phyloP scores from a whole-genome alignment of 2,113 vertebrate genomes.

The Aviceda subcristata region DNA sequence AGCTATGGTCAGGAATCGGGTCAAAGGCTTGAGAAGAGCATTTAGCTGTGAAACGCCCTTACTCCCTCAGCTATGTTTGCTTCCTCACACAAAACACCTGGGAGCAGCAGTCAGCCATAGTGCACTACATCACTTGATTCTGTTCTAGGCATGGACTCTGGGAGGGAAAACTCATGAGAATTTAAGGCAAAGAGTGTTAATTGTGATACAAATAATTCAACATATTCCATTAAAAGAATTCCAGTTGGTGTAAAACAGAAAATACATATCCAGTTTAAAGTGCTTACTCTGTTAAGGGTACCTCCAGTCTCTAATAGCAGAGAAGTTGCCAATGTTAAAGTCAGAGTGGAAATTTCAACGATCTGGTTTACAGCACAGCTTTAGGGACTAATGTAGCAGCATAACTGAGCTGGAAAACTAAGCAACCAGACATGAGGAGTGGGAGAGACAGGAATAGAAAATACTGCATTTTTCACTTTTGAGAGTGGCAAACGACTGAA shows the following conservation, averaged over 20 bases:
- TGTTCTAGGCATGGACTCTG: not conserved
- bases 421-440: not conserved
- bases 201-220: not conserved
- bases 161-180: not conserved
- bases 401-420: not conserved
- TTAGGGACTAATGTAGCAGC: not conserved
- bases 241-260: not conserved
- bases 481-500: not conserved
- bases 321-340: not conserved
- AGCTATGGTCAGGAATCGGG: rapidly evolving
- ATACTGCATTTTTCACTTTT: not conserved
- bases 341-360: not conserved
- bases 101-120: not conserved
- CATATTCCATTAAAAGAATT: not conserved
- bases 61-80: not conserved
- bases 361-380: not conserved
- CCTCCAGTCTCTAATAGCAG: not conserved
- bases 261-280: not conserved
- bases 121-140: not conserved
- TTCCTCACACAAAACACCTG: not conserved
- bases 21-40: not conserved
- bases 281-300: not conserved
- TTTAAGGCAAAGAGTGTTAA: not conserved
- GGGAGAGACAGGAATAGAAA: not conserved
- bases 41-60: not conserved